These are phyloP conservation scores for Sclerurus mexicanus DNA, from an alignment of 2,113 vertebrate genomes.

Conservation along the genomic window DNA sequence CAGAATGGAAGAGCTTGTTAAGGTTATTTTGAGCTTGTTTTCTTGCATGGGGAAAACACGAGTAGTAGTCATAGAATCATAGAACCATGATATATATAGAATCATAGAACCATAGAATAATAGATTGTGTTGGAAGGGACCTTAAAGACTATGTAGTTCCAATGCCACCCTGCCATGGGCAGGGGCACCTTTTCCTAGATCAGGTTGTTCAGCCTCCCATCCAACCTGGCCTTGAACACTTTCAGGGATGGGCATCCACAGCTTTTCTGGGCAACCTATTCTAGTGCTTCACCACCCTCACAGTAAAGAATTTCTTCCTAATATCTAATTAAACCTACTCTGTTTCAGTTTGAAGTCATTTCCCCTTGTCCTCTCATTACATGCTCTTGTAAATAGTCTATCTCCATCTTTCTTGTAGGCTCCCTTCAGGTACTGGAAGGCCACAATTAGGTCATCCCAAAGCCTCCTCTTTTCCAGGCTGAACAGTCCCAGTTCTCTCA, in stretches of 20 bases:
- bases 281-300: not conserved
- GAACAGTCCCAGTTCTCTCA: not conserved
- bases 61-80: not conserved
- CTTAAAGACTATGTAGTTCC: not conserved
- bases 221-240: not conserved
- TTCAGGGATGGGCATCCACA: not conserved
- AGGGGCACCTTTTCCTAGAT: not conserved
- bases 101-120: not conserved
- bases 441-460: not conserved
- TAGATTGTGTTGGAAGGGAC: not conserved
- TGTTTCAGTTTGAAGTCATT: not conserved
- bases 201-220: not conserved
- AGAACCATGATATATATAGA: not conserved
- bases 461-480: not conserved
- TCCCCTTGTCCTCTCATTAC: not conserved
- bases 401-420: not conserved
- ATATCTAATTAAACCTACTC: not conserved
- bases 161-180: not conserved
- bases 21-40: not conserved
- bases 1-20: not conserved
- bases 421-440: not conserved
- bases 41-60: not conserved
- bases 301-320: not conserved
- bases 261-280: not conserved
- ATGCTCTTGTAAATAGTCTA: not conserved